Conservation (phyloP, 2,888 invertebrate species). For the Cheilosia soror region DNA sequence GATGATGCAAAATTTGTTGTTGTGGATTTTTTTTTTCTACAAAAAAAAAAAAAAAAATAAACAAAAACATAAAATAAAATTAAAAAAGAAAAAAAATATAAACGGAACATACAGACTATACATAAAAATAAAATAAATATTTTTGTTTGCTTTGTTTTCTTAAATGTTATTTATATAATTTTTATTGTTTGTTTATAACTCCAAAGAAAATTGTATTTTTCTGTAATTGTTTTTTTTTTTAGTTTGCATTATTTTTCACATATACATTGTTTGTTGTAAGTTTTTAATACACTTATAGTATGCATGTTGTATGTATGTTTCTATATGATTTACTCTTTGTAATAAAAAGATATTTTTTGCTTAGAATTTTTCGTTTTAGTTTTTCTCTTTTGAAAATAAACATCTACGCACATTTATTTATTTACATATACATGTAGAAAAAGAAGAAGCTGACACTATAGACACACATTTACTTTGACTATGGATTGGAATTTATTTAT, state of each 20-base stretch:
- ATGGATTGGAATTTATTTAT: constrained; percentile 69
- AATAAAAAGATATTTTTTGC: constrained; percentile 44
- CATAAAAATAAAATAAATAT: constrained; percentile 78
- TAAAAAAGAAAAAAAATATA: constrained; percentile 64
- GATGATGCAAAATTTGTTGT: constrained; percentile 56
- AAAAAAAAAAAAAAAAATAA: constrained; percentile 52
- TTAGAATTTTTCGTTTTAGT: constrained; percentile 26
- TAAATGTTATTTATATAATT: constrained; percentile 62
- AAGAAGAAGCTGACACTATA: constrained; percentile 38
- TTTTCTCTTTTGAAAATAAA: constrained; percentile 35
- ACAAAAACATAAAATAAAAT: constrained; percentile 63
- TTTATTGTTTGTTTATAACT: constrained; percentile 65
- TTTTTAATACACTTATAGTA: constrained; percentile 65
- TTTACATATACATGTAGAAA: constrained; percentile 36
- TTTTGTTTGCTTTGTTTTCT: constrained; percentile 68
- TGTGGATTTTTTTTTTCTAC: too few species aligned
- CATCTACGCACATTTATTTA: constrained; percentile 47
- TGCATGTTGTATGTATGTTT: constrained; percentile 53
- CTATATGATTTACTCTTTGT: constrained; percentile 44
- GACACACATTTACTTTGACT: constrained; percentile 60
- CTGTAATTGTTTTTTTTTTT: constrained; percentile 44
- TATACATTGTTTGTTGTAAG: constrained; percentile 39
- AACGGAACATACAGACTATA: constrained; percentile 77
- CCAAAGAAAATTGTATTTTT: constrained; percentile 66
- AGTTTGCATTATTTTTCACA: constrained; percentile 29